Evolutionary conservation across 2,113 vertebrate genomes (phyloP).

Genomic region (Antigone vipio): DNA sequence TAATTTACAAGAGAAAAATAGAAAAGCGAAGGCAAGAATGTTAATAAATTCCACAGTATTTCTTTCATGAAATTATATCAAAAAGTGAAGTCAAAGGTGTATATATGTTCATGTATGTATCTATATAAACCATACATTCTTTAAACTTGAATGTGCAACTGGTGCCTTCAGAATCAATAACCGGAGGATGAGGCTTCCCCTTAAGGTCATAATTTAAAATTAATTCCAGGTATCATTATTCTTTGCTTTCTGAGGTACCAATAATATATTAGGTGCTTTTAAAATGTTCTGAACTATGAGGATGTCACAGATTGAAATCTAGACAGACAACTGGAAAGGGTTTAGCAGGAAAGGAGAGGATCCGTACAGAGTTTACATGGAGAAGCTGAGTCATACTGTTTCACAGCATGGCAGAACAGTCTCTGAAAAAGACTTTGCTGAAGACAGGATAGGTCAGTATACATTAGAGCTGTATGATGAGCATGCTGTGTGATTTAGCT

Average conservation of each 20-base stretch:
- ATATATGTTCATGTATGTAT: not conserved
- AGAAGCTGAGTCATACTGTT: not conserved
- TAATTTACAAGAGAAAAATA: not conserved
- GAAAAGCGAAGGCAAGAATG: not conserved
- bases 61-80: not conserved
- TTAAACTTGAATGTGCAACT: not conserved
- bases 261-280: not conserved
- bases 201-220: not conserved
- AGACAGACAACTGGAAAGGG: not conserved
- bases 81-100: not conserved
- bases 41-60: not conserved
- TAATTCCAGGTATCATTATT: not conserved
- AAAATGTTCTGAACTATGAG: not conserved
- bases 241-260: not conserved
- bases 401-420: not conserved
- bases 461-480: not conserved
- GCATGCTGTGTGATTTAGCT: not conserved
- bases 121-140: not conserved
- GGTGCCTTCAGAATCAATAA: not conserved
- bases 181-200: not conserved
- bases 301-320: not conserved
- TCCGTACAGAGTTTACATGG: not conserved
- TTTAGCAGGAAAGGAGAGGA: not conserved
- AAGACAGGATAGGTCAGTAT: not conserved
- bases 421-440: not conserved